Evolutionary conservation across 2,888 invertebrate species (phyloP).

Genomic region (Nymphalis c-album): DNA sequence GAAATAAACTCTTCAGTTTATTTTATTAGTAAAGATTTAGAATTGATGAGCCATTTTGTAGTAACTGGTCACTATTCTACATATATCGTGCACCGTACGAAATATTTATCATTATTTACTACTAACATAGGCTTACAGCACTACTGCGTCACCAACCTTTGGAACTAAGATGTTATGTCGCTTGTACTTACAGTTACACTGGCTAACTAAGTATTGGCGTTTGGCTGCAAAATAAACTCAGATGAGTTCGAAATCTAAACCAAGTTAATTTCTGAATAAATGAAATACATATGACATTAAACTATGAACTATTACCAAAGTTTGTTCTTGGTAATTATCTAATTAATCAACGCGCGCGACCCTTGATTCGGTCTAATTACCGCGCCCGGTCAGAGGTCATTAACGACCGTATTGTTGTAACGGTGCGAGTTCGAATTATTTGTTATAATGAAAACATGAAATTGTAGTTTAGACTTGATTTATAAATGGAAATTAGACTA

Average conservation of each 20-base stretch:
- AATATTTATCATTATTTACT: no score
- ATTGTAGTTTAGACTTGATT: constrained; percentile 9
- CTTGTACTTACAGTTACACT: no score
- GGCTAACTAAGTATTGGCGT: no score
- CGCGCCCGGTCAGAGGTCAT: constrained; percentile 22
- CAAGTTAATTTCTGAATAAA: background rate
- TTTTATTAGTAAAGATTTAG: no score
- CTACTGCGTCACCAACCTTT: no score
- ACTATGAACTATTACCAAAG: constrained; percentile 10
- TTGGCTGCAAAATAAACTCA: background rate
- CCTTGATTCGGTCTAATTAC: constrained; percentile 27
- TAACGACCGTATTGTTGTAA: constrained; percentile 27
- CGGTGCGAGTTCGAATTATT: constrained; percentile 25
- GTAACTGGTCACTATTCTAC: no score
- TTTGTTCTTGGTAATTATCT: constrained; percentile 23
- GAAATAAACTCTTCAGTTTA: no score
- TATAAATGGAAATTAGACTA: constrained; percentile 9
- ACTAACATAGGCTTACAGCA: no score
- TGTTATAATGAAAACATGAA: constrained; percentile 3
- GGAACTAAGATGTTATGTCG: no score
- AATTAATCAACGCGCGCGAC: constrained; percentile 26
- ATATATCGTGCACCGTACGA: no score
- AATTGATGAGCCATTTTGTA: no score
- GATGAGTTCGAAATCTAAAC: background rate
- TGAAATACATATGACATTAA: background rate